Evolutionary conservation across 2,113 vertebrate genomes (phyloP).

Genomic region (Anthoscopus minutus): DNA sequence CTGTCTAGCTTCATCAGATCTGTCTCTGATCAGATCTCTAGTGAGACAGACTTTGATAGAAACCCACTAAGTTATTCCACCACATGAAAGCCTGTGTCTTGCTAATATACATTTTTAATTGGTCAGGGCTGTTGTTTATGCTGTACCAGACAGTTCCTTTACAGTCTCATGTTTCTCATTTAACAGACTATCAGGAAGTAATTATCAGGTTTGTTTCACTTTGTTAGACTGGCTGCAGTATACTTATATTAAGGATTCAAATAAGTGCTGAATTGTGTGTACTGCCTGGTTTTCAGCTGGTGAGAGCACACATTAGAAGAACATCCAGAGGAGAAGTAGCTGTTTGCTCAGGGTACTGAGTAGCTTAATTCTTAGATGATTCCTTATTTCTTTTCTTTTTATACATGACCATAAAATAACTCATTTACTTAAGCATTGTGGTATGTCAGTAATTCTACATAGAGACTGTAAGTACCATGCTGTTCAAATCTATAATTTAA

Average conservation of each 20-base stretch:
- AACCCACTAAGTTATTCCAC: background rate
- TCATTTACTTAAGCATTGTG: background rate
- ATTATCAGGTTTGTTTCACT: background rate
- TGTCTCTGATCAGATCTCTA: background rate
- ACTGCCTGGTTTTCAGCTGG: background rate
- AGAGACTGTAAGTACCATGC: background rate
- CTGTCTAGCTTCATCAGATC: background rate
- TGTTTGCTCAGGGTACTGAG: background rate
- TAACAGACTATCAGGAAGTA: background rate
- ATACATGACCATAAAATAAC: background rate
- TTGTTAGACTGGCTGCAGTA: background rate
- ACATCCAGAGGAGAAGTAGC: background rate
- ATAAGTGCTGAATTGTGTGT: background rate
- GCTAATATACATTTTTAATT: background rate
- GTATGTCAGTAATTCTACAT: background rate
- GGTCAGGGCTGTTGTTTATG: background rate
- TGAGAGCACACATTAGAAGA: background rate
- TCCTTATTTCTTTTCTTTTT: background rate
- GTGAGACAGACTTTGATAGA: conserved; percentile 22
- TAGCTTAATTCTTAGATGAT: background rate
- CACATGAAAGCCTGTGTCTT: background rate
- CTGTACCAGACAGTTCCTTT: background rate
- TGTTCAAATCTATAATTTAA: background rate
- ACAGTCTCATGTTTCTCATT: background rate
- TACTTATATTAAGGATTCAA: background rate